phyloP scores from a whole-genome alignment of 2,888 invertebrate genomes.

The Parthenolecanium corni region DNA sequence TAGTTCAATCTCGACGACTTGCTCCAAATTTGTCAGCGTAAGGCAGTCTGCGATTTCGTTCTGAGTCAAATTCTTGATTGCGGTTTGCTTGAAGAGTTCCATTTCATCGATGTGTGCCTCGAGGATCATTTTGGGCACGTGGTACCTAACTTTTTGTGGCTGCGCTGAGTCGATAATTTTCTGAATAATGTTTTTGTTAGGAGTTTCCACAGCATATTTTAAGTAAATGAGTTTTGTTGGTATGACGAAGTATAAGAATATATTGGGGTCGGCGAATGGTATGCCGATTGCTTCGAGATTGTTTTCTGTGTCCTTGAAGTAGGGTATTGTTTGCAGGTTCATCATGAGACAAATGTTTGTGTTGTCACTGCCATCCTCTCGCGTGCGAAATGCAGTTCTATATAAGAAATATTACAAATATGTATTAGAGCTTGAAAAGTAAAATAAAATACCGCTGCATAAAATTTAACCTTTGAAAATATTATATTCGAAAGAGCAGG shows the following conservation, averaged over 20 bases:
- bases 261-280: neutral
- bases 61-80: neutral
- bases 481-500: too few relatives aligned
- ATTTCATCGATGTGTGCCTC: neutral
- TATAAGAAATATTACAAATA: neutral
- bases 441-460: too few relatives aligned
- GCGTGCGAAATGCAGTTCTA: slow-evolving; percentile 8
- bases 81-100: neutral
- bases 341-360: neutral
- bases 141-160: neutral
- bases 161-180: neutral
- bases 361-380: slow-evolving; percentile 7
- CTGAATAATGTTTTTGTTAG: neutral
- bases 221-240: neutral
- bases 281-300: neutral
- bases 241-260: neutral
- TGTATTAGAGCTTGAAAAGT: too few relatives aligned
- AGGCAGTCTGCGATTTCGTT: neutral
- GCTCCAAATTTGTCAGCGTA: neutral
- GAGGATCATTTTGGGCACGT: slow-evolving; percentile 1
- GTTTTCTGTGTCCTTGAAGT: neutral
- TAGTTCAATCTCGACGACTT: neutral
- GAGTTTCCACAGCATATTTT: neutral
- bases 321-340: neutral
- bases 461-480: too few relatives aligned